Evolutionary conservation across 1,140 invertebrate species (phyloP).

Genomic region (Helicoverpa zea): DNA sequence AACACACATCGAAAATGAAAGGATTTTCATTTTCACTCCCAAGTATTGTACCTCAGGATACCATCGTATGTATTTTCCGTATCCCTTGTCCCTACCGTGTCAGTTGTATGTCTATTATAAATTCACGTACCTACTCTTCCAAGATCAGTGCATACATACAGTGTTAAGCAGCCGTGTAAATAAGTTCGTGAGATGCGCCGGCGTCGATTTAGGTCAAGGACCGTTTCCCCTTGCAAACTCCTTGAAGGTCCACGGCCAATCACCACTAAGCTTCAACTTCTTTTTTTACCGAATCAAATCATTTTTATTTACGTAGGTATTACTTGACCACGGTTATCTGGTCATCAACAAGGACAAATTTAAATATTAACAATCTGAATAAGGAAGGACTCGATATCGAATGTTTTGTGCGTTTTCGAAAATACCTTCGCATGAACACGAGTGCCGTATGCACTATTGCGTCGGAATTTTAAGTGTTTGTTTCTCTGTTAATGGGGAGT

Average conservation of each 20-base stretch:
- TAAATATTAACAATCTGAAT: conserved; percentile 59
- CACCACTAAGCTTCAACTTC: conserved; percentile 71
- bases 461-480: conserved; percentile 34
- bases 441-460: background rate
- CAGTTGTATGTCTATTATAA: background rate
- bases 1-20: too few relatives aligned
- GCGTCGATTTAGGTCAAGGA: conserved; percentile 79
- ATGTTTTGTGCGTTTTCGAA: conserved; percentile 38
- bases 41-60: too few relatives aligned
- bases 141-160: conserved; percentile 11
- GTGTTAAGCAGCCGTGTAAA: conserved; percentile 45
- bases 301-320: conserved; percentile 82
- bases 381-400: conserved; percentile 51
- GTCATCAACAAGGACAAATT: conserved; percentile 79
- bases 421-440: conserved; percentile 12
- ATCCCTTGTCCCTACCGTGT: background rate
- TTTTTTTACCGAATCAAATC: conserved; percentile 83
- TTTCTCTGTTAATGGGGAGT: background rate
- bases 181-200: conserved; percentile 51
- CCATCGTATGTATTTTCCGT: too few relatives aligned
- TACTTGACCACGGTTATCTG: conserved; percentile 78
- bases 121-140: background rate
- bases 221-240: conserved; percentile 82
- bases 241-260: conserved; percentile 79
- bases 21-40: too few relatives aligned